Conservation (phyloP, 2,797 vertebrate species). For the Ambastaia sidthimunki region DNA sequence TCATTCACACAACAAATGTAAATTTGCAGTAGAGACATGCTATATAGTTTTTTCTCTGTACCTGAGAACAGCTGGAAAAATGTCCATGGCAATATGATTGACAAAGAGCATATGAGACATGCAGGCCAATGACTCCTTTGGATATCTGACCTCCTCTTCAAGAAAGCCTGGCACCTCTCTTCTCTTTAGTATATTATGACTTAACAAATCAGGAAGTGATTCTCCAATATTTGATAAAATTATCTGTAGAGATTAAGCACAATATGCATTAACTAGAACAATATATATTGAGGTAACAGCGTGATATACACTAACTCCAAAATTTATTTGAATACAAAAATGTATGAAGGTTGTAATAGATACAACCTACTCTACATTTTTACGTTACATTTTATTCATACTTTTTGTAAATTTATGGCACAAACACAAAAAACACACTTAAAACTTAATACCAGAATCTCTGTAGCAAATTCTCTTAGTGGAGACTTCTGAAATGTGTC, state of each 20-base stretch:
- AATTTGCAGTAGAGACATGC: neutral
- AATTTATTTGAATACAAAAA: too few relatives aligned
- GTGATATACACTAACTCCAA: too few relatives aligned
- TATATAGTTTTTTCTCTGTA: slow-evolving; percentile 61
- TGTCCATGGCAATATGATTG: slow-evolving; percentile 84
- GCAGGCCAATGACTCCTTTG: slow-evolving; percentile 86
- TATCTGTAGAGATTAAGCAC: slow-evolving; percentile 43
- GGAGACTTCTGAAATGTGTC: slow-evolving; percentile 82
- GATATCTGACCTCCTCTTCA: slow-evolving; percentile 84
- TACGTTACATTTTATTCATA: too few relatives aligned
- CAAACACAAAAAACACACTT: too few relatives aligned
- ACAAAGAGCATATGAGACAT: slow-evolving; percentile 91
- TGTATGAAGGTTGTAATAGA: too few relatives aligned
- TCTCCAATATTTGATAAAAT: slow-evolving; percentile 71
- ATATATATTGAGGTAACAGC: neutral
- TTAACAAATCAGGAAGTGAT: slow-evolving; percentile 70
- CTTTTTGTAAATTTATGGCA: too few relatives aligned
- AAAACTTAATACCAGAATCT: slow-evolving; percentile 84
- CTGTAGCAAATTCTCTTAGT: slow-evolving; percentile 85
- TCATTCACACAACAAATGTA: neutral
- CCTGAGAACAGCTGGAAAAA: slow-evolving; percentile 88
- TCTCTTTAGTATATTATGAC: slow-evolving; percentile 72
- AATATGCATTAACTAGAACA: neutral
- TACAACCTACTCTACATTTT: too few relatives aligned
- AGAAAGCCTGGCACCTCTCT: slow-evolving; percentile 76